Percentiles rank a stretch among this genome's conserved stretches.
Conservation (phyloP, 2,113 vertebrate genomes). For the Oncorhynchus masou region DNA sequence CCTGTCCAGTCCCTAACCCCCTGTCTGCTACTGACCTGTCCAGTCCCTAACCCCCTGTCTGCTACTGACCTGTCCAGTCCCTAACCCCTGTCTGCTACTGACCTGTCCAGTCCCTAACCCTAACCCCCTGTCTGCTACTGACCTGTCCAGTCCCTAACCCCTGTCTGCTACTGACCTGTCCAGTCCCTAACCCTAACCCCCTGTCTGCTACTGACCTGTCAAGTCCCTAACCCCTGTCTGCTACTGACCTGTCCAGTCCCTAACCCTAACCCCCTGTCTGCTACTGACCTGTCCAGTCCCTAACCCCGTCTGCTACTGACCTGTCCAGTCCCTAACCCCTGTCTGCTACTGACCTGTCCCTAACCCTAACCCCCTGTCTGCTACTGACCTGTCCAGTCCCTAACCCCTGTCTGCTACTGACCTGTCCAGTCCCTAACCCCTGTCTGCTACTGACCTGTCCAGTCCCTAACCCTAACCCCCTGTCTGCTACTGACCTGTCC, state of each 20-base stretch:
- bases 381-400: background rate
- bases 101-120: background rate
- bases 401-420: no score
- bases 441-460: no score
- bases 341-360: background rate
- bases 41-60: background rate
- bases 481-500: no score
- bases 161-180: background rate
- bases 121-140: background rate
- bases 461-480: no score
- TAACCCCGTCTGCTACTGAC: background rate
- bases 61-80: background rate
- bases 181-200: background rate
- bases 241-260: background rate
- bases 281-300: background rate
- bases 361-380: background rate
- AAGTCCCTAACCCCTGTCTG: background rate
- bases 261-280: background rate
- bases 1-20: background rate
- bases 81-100: background rate
- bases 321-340: background rate
- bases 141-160: background rate
- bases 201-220: background rate
- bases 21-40: background rate
- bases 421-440: no score